Conservation (phyloP, 2,113 vertebrate species). For the Equus quagga region DNA sequence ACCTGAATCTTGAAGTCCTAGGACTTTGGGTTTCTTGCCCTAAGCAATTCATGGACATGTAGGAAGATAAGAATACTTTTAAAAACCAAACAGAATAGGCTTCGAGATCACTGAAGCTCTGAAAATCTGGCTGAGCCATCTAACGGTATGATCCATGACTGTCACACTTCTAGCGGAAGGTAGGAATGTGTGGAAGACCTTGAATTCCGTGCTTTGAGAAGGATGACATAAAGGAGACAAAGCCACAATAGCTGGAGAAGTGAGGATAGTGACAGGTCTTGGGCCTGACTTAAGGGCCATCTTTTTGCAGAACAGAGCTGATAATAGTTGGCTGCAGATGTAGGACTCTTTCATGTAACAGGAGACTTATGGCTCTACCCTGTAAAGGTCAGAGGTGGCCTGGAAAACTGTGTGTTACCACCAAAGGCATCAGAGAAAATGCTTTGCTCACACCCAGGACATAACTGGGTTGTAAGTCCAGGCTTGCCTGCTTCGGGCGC, state of each 20-base stretch:
- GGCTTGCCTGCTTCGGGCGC: background rate
- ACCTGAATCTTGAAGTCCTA: background rate
- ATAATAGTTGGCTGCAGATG: background rate
- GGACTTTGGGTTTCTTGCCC: background rate
- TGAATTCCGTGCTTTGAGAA: background rate
- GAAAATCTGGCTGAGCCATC: background rate
- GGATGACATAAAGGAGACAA: background rate
- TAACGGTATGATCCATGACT: background rate
- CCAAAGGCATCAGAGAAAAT: background rate
- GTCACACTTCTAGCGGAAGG: background rate
- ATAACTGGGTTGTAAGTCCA: background rate
- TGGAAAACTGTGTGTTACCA: background rate
- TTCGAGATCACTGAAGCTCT: background rate
- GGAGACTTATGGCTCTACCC: background rate
- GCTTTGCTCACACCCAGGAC: background rate
- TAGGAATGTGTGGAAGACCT: background rate
- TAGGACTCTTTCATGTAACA: background rate
- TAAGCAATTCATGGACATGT: background rate
- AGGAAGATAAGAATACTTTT: background rate
- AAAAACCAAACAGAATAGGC: background rate
- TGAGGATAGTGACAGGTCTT: background rate
- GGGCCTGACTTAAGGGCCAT: background rate
- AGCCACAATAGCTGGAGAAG: background rate
- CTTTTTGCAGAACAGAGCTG: background rate
- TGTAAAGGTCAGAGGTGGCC: constrained; percentile 12